Conservation (phyloP, 1,140 invertebrate genomes). For the Temnothorax curvispinosus region DNA sequence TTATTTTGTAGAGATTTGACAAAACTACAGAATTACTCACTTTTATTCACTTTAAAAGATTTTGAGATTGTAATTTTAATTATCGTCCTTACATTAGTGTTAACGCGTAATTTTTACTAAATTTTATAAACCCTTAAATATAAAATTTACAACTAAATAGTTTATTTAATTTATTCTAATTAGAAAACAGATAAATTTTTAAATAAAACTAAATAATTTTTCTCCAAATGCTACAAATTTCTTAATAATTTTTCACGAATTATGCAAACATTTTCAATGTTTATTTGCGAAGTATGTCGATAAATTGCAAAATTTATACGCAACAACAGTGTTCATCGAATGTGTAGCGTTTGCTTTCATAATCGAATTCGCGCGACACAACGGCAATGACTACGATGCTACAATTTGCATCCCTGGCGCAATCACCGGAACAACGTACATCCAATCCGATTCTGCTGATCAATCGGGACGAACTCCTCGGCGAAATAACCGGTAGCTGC, state of each 20-base stretch:
- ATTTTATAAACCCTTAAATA: not conserved
- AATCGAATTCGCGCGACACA: slow-evolving; percentile 29
- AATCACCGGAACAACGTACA: slow-evolving; percentile 34
- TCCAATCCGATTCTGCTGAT: slow-evolving; percentile 37
- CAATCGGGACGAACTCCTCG: slow-evolving; percentile 28
- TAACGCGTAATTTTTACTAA: no score
- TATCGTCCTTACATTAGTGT: no score
- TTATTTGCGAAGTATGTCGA: not conserved
- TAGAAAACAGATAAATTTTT: not conserved
- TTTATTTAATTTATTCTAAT: not conserved
- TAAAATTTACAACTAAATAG: not conserved
- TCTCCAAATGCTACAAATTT: not conserved
- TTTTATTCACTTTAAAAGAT: not conserved
- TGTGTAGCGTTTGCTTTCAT: slow-evolving; percentile 28
- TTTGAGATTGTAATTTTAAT: not conserved
- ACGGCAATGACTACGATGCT: not conserved
- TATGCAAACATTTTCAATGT: slow-evolving; percentile 6
- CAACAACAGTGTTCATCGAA: not conserved
- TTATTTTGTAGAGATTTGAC: not conserved
- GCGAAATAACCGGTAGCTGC: not conserved
- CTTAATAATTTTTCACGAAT: slow-evolving; percentile 22
- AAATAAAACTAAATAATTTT: not conserved
- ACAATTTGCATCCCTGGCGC: slow-evolving; percentile 39
- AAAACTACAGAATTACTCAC: not conserved
- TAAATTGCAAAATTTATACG: slow-evolving; percentile 24